Base-by-base conservation (phyloP, 2,113 vertebrate genomes). In the Ochotona princeps region DNA sequence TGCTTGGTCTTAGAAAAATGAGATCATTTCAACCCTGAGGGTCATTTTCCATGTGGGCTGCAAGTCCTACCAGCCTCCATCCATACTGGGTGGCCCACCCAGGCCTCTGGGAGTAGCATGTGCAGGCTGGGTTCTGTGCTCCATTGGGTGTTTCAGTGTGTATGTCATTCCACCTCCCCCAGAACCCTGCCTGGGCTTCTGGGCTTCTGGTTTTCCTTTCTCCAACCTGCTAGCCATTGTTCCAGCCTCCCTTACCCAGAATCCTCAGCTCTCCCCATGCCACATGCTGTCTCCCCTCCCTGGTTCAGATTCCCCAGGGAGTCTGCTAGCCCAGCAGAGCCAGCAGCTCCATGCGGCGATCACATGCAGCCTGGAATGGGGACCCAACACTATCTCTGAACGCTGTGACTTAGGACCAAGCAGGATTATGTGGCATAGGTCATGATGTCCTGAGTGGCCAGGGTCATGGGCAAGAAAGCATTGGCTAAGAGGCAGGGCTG, bases 171-270 rank as follows among this genome's bases (percentile, higher is more conserved):
- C 25, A 8, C 11, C 8, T n/a, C n/a, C n/a, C n/a, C n/a, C n/a
- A n/a, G n/a, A n/a, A 28, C 26, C 61, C 20, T 0, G 13, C 28
- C 25, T 49, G 15, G 25, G n/a, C 21, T 1, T 0, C n/a, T n/a
- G n/a, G 0, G 66, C 5, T 87, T 90, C 84, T 63, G 54, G 44
- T 76, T 54, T 18, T 18, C 1, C 0, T 47, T 44, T 44, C 32
- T 63, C 8, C 17, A 67, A 61, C 28, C 44, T 26, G 14, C 23
- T 9, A 2, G 15, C 63, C 6, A n/a, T n/a, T 3, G n/a, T 12
- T 17, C 72, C 6, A 10, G 28, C 14, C 26, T 65, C 35, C 30
- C 25, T 44, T 47, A n/a, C 8, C 13, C 49, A 67, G 57, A 35
- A 5, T 35, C 21, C 35, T 90, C 13, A 69, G n/a, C n/a, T n/a